These are phyloP conservation scores for Lordiphosa fenestrarum DNA, from an alignment of 2,888 invertebrate genomes.

Conservation along the genomic window DNA sequence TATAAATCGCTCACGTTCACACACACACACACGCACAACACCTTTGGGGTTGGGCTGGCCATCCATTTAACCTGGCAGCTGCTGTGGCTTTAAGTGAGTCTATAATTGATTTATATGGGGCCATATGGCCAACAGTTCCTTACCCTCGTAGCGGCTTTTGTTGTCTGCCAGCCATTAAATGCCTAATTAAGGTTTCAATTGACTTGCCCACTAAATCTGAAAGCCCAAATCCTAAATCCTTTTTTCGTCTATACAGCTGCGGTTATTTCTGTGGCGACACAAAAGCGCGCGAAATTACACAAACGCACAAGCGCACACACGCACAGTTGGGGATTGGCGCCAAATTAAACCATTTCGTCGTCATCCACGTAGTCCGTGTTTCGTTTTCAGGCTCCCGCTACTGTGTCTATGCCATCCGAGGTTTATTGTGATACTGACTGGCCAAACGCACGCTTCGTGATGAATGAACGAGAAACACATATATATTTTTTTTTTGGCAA, in stretches of 20 bases:
- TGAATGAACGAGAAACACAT: conserved; percentile 58
- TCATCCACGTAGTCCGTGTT: conserved; percentile 22
- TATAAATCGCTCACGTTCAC: conserved; percentile 8
- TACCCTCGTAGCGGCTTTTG: conserved; percentile 42
- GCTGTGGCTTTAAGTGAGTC: conserved; percentile 32
- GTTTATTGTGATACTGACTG: conserved; percentile 61
- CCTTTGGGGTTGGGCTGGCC: conserved; percentile 8
- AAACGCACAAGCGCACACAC: conserved; percentile 27
- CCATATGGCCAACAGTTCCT: conserved; percentile 40
- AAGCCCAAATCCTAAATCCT: conserved; percentile 26
- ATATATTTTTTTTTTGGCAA: conserved; percentile 35
- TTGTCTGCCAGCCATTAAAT: conserved; percentile 63
- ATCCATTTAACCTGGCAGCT: conserved; percentile 29
- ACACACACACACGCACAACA: conserved; percentile 5
- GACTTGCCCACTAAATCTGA: conserved; percentile 48
- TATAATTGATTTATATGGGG: conserved; percentile 59
- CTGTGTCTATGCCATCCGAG: conserved; percentile 59
- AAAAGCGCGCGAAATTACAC: conserved; percentile 67
- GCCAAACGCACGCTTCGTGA: conserved; percentile 42
- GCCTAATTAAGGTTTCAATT: conserved; percentile 60
- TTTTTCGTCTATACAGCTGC: conserved; percentile 16
- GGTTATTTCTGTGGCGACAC: conserved; percentile 43
- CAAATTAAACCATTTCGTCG: conserved; percentile 48
- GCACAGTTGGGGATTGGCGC: conserved; percentile 50
- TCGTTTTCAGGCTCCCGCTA: conserved; percentile 29